Conservation (phyloP, 37 sponge, comb jelly and placozoan genomes). For the Beroe ovata region DNA sequence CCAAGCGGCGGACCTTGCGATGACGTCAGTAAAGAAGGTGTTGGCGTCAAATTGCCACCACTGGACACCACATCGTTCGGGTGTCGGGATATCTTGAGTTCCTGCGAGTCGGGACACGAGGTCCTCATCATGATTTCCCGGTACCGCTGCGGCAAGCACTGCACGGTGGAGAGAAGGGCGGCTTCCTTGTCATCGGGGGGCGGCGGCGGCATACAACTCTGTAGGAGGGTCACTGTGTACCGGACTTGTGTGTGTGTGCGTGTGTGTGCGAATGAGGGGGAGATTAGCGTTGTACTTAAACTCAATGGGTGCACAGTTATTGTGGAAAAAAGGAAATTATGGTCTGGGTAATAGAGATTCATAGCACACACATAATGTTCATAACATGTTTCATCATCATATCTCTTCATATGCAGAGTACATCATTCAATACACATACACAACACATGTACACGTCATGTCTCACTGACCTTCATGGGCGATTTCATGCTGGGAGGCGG, state of each 20-base stretch:
- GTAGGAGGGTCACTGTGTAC: conserved; percentile 15
- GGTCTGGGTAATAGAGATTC: too few relatives aligned
- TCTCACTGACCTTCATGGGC: conserved; percentile 52
- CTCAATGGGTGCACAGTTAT: too few relatives aligned
- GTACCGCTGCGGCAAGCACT: conserved; percentile 67
- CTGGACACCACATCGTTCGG: conserved; percentile 20
- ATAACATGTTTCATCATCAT: too few relatives aligned
- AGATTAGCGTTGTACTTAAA: too few relatives aligned
- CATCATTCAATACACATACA: too few relatives aligned
- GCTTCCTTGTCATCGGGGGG: conserved; percentile 41
- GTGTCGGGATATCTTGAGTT: conserved; percentile 65
- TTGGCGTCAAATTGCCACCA: neutral
- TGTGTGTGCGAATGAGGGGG: too few relatives aligned
- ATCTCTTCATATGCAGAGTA: too few relatives aligned
- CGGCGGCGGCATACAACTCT: conserved; percentile 50
- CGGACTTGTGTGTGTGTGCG: too few relatives aligned
- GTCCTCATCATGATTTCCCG: conserved; percentile 64
- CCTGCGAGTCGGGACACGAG: conserved; percentile 51
- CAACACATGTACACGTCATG: too few relatives aligned
- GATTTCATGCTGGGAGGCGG: conserved; percentile 29
- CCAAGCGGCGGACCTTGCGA: neutral
- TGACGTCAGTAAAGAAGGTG: neutral
- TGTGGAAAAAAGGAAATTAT: too few relatives aligned
- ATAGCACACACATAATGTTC: too few relatives aligned
- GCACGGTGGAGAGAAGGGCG: conserved; percentile 63